Evolutionary conservation across 2,113 vertebrate genomes (phyloP).

Genomic region (Corvus cornix): DNA sequence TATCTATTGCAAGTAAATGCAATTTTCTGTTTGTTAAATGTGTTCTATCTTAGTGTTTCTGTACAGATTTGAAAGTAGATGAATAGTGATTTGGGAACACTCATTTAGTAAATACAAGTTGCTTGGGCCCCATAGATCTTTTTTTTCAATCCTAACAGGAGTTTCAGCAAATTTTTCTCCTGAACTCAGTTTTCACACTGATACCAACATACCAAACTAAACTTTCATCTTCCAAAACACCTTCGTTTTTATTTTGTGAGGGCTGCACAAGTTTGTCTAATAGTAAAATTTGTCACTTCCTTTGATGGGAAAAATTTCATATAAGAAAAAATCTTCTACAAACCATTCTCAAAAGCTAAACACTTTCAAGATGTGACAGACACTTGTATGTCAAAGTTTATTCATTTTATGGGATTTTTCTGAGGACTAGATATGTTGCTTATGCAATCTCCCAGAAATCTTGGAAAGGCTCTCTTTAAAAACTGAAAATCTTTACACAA

Average conservation of each 20-base stretch:
- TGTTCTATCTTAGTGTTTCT: not conserved
- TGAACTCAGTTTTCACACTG: not conserved
- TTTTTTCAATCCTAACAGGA: not conserved
- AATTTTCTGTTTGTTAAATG: not conserved
- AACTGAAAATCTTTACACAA: not conserved
- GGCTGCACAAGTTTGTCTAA: not conserved
- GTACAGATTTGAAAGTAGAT: not conserved
- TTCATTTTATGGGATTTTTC: not conserved
- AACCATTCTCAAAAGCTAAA: slow-evolving; percentile 25
- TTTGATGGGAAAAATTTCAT: not conserved
- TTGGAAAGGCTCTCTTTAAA: not conserved
- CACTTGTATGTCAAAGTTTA: slow-evolving; percentile 24
- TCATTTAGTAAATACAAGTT: not conserved
- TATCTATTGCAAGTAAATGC: not conserved
- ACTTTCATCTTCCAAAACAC: not conserved
- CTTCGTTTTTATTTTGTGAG: not conserved
- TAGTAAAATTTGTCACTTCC: not conserved
- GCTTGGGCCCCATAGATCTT: not conserved
- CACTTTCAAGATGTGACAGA: slow-evolving; percentile 35
- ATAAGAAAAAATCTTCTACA: not conserved
- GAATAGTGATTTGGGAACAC: not conserved
- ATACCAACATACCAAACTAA: not conserved
- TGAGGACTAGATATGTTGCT: not conserved
- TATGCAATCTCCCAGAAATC: slow-evolving; percentile 17
- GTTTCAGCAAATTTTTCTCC: not conserved